These are phyloP conservation scores for Athrips mouffetella DNA, from an alignment of 2,888 invertebrate genomes.

Conservation along the genomic window DNA sequence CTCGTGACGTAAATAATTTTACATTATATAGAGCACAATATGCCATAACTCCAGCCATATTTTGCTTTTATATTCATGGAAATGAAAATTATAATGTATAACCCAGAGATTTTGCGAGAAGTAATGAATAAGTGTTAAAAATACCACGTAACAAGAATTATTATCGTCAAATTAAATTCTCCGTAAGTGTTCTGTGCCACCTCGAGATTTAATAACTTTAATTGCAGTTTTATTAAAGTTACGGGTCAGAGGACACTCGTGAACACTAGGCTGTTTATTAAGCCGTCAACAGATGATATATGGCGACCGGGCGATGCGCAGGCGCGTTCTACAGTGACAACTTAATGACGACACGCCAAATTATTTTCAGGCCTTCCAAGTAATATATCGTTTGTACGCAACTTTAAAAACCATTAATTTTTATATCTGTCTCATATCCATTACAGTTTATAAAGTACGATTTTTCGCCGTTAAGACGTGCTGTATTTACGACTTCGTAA, in stretches of 20 bases:
- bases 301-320: conserved; percentile 10
- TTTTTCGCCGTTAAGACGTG: neutral
- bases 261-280: conserved; percentile 15
- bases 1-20: neutral
- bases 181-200: conserved; percentile 6
- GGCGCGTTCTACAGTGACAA: conserved; percentile 22
- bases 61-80: neutral
- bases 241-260: conserved; percentile 7
- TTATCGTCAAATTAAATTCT: conserved; percentile 12
- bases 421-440: conserved; percentile 15
- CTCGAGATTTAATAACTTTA: conserved; percentile 15
- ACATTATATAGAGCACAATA: neutral
- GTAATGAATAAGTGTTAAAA: neutral
- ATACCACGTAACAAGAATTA: conserved; percentile 1
- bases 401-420: conserved; percentile 25
- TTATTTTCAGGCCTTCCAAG: conserved; percentile 25
- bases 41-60: neutral
- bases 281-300: conserved; percentile 19
- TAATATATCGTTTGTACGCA: conserved; percentile 21
- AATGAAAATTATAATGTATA: neutral
- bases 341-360: conserved; percentile 29
- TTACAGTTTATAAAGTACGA: conserved; percentile 6
- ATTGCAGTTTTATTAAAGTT: conserved; percentile 17
- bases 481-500: conserved; percentile 9
- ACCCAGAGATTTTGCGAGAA: neutral